A percentile compares a stretch with the other conserved stretches of the same genome.
Evolutionary conservation across 2,888 invertebrate species (phyloP).

Genomic region (Malacosoma neustria): DNA sequence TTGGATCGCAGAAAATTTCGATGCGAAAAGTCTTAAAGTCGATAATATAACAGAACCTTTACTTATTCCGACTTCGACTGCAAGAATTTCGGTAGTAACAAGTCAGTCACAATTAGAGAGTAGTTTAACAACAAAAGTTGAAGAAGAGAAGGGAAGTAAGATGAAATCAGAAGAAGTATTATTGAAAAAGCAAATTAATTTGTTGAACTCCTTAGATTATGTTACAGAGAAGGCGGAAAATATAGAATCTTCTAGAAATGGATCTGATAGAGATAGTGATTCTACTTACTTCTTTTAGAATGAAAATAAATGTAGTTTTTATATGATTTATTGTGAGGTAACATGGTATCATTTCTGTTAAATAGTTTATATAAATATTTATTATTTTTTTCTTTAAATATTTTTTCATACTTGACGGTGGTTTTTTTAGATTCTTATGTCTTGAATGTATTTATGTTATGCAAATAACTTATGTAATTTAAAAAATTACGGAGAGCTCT

Average conservation of each 20-base stretch:
- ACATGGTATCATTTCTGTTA: too few relatives aligned
- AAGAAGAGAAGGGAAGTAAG: slow-evolving; percentile 13
- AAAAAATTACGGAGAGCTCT: too few relatives aligned
- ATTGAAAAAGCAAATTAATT: slow-evolving; percentile 34
- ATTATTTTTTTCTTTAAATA: too few relatives aligned
- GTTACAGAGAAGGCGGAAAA: slow-evolving; percentile 30
- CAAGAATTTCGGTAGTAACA: slow-evolving; percentile 3
- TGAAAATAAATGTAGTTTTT: too few relatives aligned
- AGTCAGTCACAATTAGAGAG: slow-evolving; percentile 14
- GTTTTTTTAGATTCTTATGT: too few relatives aligned
- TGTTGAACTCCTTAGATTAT: slow-evolving; percentile 47
- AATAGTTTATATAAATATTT: too few relatives aligned
- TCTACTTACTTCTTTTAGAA: too few relatives aligned
- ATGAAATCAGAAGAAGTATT: slow-evolving; percentile 27
- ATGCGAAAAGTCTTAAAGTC: slow-evolving; percentile 17
- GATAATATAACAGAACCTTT: slow-evolving; percentile 2
- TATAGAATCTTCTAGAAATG: slow-evolving; percentile 16
- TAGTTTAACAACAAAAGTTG: slow-evolving; percentile 28
- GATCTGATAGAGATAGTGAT: too few relatives aligned
- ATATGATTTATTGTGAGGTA: too few relatives aligned
- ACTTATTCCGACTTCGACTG: not conserved
- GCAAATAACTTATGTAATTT: too few relatives aligned
- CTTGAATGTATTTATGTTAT: too few relatives aligned
- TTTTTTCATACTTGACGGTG: too few relatives aligned
- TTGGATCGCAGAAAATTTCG: slow-evolving; percentile 34